Percentiles rank a stretch among this genome's conserved stretches.
These are phyloP conservation scores for Diprion similis DNA, from an alignment of 1,140 invertebrate genomes.

Conservation along the genomic window DNA sequence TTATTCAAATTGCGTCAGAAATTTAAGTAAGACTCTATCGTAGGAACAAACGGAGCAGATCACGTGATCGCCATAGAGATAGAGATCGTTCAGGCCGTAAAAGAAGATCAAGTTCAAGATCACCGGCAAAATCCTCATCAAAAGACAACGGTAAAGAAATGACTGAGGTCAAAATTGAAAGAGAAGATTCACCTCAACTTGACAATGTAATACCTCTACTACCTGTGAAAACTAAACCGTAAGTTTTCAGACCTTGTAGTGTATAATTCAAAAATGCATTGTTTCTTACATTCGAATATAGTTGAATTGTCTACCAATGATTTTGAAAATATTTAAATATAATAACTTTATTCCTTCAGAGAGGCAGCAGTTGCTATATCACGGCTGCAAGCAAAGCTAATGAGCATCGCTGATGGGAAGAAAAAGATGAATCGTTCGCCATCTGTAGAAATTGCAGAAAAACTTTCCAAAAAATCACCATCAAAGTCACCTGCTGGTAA, in stretches of 20 bases:
- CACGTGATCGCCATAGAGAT: slow-evolving; percentile 59
- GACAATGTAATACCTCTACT: slow-evolving; percentile 56
- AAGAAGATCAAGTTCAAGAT: slow-evolving; percentile 52
- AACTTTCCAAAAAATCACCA: slow-evolving; percentile 44
- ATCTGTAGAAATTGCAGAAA: slow-evolving; percentile 45
- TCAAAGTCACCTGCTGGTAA: slow-evolving; percentile 48
- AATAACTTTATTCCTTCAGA: slow-evolving; percentile 34
- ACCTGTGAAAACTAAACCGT: slow-evolving; percentile 60
- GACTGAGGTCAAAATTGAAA: slow-evolving; percentile 50
- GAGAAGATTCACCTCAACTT: slow-evolving; percentile 53
- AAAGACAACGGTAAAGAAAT: slow-evolving; percentile 55
- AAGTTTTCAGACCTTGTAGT: slow-evolving; percentile 28
- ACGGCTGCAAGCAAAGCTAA: slow-evolving; percentile 66
- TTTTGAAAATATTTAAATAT: background rate
- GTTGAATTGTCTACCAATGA: background rate
- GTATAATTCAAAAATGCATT: slow-evolving; percentile 9
- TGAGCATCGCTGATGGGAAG: slow-evolving; percentile 66
- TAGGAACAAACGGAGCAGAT: slow-evolving; percentile 62
- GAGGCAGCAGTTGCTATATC: slow-evolving; percentile 64
- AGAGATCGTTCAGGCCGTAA: slow-evolving; percentile 59
- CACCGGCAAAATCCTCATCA: slow-evolving; percentile 47
- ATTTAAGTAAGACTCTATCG: slow-evolving; percentile 15
- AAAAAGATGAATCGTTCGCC: slow-evolving; percentile 57
- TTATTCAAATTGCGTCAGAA: slow-evolving; percentile 4
- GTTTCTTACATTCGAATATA: slow-evolving; percentile 1